phyloP scores from a whole-genome alignment of 2,113 vertebrate genomes.

The Athene cunicularia region DNA sequence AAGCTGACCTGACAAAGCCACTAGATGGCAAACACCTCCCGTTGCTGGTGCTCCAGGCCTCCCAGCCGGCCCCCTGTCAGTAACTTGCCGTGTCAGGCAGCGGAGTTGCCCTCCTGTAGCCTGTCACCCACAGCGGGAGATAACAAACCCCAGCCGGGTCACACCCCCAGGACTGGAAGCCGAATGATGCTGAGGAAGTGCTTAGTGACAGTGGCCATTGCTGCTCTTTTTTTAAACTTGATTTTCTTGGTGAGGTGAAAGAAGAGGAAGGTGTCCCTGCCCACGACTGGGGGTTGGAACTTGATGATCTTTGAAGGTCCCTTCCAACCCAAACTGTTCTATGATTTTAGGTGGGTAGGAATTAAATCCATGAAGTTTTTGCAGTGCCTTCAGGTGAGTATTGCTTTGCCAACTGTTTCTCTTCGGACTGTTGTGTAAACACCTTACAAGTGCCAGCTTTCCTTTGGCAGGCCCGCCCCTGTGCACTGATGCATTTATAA shows the following conservation, averaged over 20 bases:
- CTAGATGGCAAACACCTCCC: conserved; percentile 21
- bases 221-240: background rate
- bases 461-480: background rate
- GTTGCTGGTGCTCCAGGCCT: background rate
- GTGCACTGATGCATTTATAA: background rate
- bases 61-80: background rate
- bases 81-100: background rate
- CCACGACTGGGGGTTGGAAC: too few relatives aligned
- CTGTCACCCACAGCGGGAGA: background rate
- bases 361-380: background rate
- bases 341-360: too few relatives aligned
- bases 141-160: background rate
- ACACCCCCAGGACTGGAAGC: background rate
- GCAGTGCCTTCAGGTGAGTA: background rate
- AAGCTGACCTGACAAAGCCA: background rate
- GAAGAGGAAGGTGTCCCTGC: background rate
- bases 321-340: too few relatives aligned
- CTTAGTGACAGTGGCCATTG: accelerated
- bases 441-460: background rate
- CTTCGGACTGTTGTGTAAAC: background rate
- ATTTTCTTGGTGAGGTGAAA: background rate
- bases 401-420: background rate
- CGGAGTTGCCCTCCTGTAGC: background rate
- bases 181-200: accelerated
- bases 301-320: too few relatives aligned